A percentile compares a stretch with the other conserved stretches of the same genome.
These are phyloP conservation scores for Amphiprion percula DNA, from an alignment of 2,113 vertebrate species.

Conservation along the genomic window DNA sequence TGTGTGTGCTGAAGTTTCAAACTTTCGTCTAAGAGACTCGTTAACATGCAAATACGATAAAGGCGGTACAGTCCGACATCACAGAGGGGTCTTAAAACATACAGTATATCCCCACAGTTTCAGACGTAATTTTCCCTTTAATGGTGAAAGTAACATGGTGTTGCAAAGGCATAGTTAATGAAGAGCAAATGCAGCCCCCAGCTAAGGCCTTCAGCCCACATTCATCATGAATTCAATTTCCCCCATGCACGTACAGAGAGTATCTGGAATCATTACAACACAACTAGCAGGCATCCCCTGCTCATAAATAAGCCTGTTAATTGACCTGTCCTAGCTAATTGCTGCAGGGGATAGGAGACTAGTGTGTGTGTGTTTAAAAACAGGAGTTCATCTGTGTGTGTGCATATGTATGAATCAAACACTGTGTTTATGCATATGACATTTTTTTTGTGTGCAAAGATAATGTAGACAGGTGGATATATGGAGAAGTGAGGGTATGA, in stretches of 20 bases:
- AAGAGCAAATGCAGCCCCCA: slow-evolving; percentile 68
- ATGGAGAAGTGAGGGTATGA: not conserved
- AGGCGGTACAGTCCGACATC: slow-evolving; percentile 7
- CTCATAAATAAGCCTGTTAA: slow-evolving; percentile 82
- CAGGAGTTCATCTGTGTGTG: slow-evolving; percentile 29
- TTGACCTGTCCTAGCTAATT: slow-evolving; percentile 84
- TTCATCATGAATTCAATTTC: slow-evolving; percentile 81
- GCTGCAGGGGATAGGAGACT: slow-evolving; percentile 75
- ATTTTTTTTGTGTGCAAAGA: slow-evolving; percentile 18
- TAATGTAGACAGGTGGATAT: not conserved
- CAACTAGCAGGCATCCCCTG: slow-evolving; percentile 74
- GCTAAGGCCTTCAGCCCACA: slow-evolving; percentile 71
- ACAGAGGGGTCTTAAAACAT: slow-evolving; percentile 36
- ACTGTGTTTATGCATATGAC: slow-evolving; percentile 9
- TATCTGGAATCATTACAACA: slow-evolving; percentile 82
- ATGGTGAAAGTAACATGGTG: slow-evolving; percentile 61
- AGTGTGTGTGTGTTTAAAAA: slow-evolving; percentile 40
- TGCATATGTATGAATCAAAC: slow-evolving; percentile 31
- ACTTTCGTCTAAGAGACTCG: slow-evolving; percentile 24
- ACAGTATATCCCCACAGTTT: slow-evolving; percentile 39
- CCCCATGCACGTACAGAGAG: slow-evolving; percentile 64
- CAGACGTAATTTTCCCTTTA: slow-evolving; percentile 42
- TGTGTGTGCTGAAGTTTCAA: not conserved
- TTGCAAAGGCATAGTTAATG: slow-evolving; percentile 71
- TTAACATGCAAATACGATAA: slow-evolving; percentile 35